These are phyloP conservation scores for Mnemiopsis leidyi DNA, from an alignment of 37 sponge, comb jelly and placozoan species.

Conservation along the genomic window DNA sequence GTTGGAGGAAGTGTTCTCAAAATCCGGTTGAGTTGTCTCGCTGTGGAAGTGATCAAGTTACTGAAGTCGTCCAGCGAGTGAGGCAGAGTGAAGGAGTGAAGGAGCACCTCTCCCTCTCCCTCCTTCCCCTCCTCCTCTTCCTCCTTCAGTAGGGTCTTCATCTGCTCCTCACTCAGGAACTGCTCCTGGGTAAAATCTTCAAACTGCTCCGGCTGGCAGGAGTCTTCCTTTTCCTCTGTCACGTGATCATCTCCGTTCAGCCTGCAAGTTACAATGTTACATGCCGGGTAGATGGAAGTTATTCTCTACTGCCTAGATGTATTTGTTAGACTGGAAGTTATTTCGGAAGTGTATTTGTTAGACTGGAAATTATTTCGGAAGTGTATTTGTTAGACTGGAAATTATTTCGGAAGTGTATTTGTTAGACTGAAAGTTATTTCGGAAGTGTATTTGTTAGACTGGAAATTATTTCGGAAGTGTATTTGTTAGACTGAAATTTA, in stretches of 20 bases:
- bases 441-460: too few species aligned
- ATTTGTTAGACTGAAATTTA: too few species aligned
- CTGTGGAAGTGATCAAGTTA: conserved; percentile 8
- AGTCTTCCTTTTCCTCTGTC: not conserved
- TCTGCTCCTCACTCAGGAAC: not conserved
- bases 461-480: too few species aligned
- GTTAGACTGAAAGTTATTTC: too few species aligned
- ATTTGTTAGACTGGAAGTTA: too few species aligned
- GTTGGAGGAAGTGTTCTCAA: not conserved
- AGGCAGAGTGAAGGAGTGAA: not conserved
- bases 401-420: too few species aligned
- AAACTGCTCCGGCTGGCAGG: not conserved
- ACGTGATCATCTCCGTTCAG: not conserved
- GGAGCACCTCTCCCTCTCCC: not conserved
- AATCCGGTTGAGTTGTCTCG: not conserved
- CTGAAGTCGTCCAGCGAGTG: conserved; percentile 38
- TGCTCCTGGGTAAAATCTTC: conserved; percentile 20
- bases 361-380: too few species aligned
- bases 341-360: too few species aligned
- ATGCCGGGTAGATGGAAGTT: too few species aligned
- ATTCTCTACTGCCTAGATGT: too few species aligned
- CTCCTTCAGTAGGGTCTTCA: not conserved
- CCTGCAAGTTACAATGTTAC: too few species aligned
- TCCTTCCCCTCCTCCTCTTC: not conserved
- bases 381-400: too few species aligned